Base-by-base conservation (phyloP, 2,888 invertebrate genomes). In the Perithous albicinctus region DNA sequence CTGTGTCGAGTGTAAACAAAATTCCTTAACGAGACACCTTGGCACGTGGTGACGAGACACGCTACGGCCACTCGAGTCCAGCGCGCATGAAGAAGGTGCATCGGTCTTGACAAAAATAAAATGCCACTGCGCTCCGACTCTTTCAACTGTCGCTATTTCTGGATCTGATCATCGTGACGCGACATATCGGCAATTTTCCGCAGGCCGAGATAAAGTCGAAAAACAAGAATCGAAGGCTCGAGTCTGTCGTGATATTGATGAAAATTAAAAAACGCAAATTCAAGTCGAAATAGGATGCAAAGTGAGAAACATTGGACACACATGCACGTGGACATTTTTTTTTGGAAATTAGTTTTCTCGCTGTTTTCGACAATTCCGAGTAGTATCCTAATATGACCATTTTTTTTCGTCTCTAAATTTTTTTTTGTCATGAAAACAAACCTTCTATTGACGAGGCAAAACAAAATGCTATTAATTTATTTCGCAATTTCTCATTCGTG, bases 11-110 rank as follows among this genome's bases (percentile, higher is more conserved):
- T 66, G 56, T 82, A 82, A 82, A 82, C 82, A 82, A 82, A 82
- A 82, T 78, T 82, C 78, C 78, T 61, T 48, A 75, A 75, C 70
- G 70, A 43, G 78, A 82, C 78, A 76, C 75, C 72, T 70, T 78
- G 82, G 75, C 78, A 67, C 61, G 82, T 76, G 70, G 61, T 51
- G 61, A 66, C 43, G 38, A 78, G n/a, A n/a, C n/a, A n/a, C 29
- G 64, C 67, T 43, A 66, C 61, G 66, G 15, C 32, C 56, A 67
- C 23, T 67, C 41, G 43, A 75, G 43, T 78, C 48, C 67, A 72
- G 66, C 23, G 35, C 69, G 35, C 35, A 8, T 73, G 61, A 12
- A n/a, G n/a, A n/a, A n/a, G 54, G 61, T 64, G 78, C 72, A 46
- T 70, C 59, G 41, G 56, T 35, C 56, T 38, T 15, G 73, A 78